Evolutionary conservation across 2,888 invertebrate genomes (phyloP).

Genomic region (Magallana nippona): DNA sequence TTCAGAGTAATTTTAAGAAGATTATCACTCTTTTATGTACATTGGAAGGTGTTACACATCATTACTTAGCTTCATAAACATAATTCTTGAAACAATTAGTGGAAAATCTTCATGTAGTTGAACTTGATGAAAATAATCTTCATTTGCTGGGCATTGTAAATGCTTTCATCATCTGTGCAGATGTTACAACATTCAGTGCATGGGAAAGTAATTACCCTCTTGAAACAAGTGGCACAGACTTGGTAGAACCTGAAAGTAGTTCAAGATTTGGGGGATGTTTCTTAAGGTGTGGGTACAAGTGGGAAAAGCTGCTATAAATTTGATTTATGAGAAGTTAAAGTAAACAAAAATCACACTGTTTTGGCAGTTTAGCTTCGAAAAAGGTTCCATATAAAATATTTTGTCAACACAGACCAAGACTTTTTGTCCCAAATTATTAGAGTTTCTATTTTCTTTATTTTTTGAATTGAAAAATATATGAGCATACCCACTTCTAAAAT

Average conservation of each 20-base stretch:
- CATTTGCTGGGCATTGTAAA: constrained; percentile 8
- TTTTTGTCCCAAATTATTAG: no score
- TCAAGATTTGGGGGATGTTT: background rate
- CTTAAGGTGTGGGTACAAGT: constrained; percentile 3
- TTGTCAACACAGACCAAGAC: no score
- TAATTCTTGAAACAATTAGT: background rate
- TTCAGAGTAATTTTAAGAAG: background rate
- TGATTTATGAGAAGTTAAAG: constrained; percentile 9
- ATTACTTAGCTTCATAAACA: background rate
- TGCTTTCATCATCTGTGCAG: constrained; percentile 20
- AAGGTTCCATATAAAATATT: no score
- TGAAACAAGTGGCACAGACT: constrained; percentile 21
- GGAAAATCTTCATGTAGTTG: background rate
- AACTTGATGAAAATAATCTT: constrained; percentile 31
- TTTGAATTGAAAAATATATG: no score
- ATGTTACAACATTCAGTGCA: constrained; percentile 33
- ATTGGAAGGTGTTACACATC: background rate
- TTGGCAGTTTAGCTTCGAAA: background rate
- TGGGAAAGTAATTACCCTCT: constrained; percentile 17
- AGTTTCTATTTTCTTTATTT: no score
- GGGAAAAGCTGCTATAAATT: background rate
- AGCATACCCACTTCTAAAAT: no score
- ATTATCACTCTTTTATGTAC: background rate
- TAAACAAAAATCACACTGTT: background rate
- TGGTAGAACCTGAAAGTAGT: background rate